Evolutionary conservation across 2,888 invertebrate species (phyloP), one percentile per base, ranked within the genome.

Genomic region (Mayetiola destructor): DNA sequence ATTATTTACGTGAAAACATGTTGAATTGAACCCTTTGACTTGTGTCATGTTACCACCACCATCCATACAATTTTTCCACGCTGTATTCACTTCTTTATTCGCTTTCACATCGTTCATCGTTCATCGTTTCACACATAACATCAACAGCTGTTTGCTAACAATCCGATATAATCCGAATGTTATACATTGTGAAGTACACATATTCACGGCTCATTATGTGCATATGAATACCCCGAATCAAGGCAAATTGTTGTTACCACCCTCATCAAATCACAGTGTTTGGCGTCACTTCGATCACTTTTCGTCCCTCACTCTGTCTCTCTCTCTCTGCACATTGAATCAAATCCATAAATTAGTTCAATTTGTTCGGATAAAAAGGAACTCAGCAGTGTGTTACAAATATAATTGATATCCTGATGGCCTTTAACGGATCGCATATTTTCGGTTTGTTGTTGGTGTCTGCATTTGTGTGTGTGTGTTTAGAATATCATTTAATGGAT

Each of bases 281-380:
- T 9, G 8, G 12, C 32, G 12, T 12, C 32, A 32, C 32, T 32
- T 32, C 12, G 32, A 8, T 32, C 32, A 9, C 32, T 32, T 12
- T 9, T 12, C 6, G 27, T 27, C 48, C 27, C 48, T 48, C 32
- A 9, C 32, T 32, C 32, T 9, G 8, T 9, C 48, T 27, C 48
- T 16, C 48, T 48, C 48, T 8, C 16, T 27, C 29, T n/a, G 27
- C 27, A 48, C 27, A 32, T 32, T 27, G 23, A 23, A n/a, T 2
- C 14, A 16, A n/a, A n/a, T 23, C 29, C 27, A 48, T 48, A 48
- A 48, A 48, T 48, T 48, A 48, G 48, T 48, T 48, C 23, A 48
- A 48, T 48, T 48, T 48, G 48, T 48, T 48, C 48, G 48, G n/a
- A 48, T 48, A 27, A 48, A 48, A 48, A 48, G 48, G 27, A 27